Conservation (phyloP, 2,888 invertebrate species). For the Lasius fuliginosus region DNA sequence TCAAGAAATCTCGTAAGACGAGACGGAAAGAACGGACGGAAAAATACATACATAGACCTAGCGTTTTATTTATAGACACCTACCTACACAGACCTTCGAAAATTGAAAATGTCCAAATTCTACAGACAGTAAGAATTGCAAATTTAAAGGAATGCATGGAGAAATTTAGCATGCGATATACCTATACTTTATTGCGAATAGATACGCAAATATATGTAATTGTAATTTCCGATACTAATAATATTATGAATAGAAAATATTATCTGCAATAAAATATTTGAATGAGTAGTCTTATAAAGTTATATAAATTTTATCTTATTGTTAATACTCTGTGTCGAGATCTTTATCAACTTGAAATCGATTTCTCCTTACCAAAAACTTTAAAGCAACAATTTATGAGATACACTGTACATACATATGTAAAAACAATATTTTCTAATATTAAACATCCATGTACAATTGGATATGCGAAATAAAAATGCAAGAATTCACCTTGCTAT, state of each 20-base stretch:
- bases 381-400: neutral
- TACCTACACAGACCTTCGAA: slow-evolving; percentile 21
- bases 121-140: neutral
- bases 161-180: neutral
- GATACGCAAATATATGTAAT: neutral
- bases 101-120: slow-evolving; percentile 19
- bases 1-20: slow-evolving; percentile 72
- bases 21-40: slow-evolving; percentile 52
- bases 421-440: neutral
- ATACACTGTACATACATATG: neutral
- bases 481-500: neutral
- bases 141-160: neutral
- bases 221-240: neutral
- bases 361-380: neutral
- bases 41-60: slow-evolving; percentile 53
- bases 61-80: slow-evolving; percentile 62
- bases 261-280: neutral
- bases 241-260: neutral
- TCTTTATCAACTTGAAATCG: neutral
- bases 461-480: slow-evolving; percentile 48
- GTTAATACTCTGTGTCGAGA: neutral
- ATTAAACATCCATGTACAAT: neutral
- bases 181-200: neutral
- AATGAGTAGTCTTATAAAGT: neutral
- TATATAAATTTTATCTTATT: neutral